Percentiles rank a stretch among this genome's conserved stretches.
phyloP scores from a whole-genome alignment of 2,888 invertebrate species.

The Lochmaea capreae region DNA sequence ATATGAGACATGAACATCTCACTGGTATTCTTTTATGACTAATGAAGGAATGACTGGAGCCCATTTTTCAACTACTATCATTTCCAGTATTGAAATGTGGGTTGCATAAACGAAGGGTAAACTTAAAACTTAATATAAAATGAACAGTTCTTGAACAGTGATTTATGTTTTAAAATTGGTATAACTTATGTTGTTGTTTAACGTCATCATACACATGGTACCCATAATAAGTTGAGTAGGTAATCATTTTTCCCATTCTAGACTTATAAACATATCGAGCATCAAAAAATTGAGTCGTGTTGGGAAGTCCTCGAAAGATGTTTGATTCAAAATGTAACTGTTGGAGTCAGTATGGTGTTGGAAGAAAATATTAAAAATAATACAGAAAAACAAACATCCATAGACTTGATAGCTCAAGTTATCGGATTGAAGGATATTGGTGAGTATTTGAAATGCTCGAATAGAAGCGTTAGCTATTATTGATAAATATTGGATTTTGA shows the following conservation, averaged over 20 bases:
- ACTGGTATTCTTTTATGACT: no score
- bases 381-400: conserved; percentile 56
- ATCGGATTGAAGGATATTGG: conserved; percentile 45
- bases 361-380: conserved; percentile 5
- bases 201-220: no score
- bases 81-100: no score
- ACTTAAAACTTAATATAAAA: no score
- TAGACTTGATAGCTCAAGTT: conserved; percentile 40
- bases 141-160: no score
- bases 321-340: conserved; percentile 38
- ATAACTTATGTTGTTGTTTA: conserved; percentile 35
- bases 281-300: conserved; percentile 42
- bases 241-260: not conserved
- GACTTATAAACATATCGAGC: conserved; percentile 61
- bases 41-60: no score
- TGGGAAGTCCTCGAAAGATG: conserved; percentile 39
- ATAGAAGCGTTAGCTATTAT: not conserved
- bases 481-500: no score
- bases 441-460: conserved; percentile 22
- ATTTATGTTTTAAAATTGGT: not conserved
- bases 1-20: no score
- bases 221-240: no score
- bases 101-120: no score
- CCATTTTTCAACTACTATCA: no score
- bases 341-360: conserved; percentile 39